Evolutionary conservation across 2,888 invertebrate species (phyloP), one percentile per base, ranked within the genome.

Genomic region (Tanypteryx hageni): DNA sequence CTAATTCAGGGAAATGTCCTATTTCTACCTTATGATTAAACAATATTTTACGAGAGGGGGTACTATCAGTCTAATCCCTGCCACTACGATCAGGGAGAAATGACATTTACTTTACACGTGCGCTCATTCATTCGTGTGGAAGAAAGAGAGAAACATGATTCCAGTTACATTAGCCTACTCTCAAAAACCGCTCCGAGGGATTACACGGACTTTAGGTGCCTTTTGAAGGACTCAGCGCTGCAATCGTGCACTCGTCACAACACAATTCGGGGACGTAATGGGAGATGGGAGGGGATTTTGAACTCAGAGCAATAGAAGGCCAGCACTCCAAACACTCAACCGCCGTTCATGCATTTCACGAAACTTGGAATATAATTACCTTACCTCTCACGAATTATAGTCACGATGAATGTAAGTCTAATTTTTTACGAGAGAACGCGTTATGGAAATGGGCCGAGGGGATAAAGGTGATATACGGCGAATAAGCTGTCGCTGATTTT

Each of bases 161-260:
- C 76, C 76, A 68, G 68, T 18, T 68, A 22, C 27, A 76, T 76
- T 76, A 76, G 76, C 10, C 68, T 68, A 22, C 76, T 9, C 76
- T 76, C 76, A 76, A 76, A 76, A 11, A 76, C 76, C 76, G 9
- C 76, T 76, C 76, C 76, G 76, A 76, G 76, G 76, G 76, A 76
- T 76, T 76, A 76, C 76, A 76, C 16, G 76, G 76, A 76, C 76
- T 76, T 27, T 27, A 76, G 76, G 76, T 14, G 76, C 76, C 27
- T 76, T 76, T 27, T 27, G 76, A 27, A 76, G 11, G 10, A 76
- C 76, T 76, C 76, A 13, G 11, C 22, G 22, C 76, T 27, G 76
- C 76, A 76, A 27, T 76, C 27, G 76, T 4, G 76, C 76, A 27
- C 76, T 76, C 14, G 2, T 27, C 27, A 76, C 27, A 27, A 27